A percentile compares a stretch with the other conserved stretches of the same genome.
These are phyloP conservation scores for Lochmaea capreae DNA, from an alignment of 2,888 invertebrate genomes.

Conservation along the genomic window DNA sequence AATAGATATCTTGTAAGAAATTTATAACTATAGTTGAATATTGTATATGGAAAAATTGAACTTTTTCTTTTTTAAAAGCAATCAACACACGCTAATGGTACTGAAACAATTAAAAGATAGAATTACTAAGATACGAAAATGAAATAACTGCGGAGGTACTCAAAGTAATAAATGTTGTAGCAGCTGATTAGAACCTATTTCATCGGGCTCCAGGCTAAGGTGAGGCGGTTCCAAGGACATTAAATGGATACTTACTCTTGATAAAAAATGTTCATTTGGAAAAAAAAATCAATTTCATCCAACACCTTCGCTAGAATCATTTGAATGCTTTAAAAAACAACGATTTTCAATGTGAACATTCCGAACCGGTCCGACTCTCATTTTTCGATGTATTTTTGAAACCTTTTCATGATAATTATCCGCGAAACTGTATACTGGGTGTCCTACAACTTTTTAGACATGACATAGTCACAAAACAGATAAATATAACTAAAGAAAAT, in stretches of 20 bases:
- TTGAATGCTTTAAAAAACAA: not conserved
- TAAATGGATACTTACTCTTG: not conserved
- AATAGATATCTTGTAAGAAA: too few species aligned
- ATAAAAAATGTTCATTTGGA: not conserved
- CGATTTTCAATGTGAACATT: too few species aligned
- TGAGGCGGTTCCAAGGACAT: slow-evolving; percentile 30
- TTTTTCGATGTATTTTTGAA: too few species aligned
- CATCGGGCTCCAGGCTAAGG: slow-evolving; percentile 39
- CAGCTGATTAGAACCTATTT: slow-evolving; percentile 51
- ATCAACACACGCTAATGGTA: slow-evolving; percentile 23
- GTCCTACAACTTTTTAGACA: too few species aligned
- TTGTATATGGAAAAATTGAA: not conserved
- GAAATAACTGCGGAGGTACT: slow-evolving; percentile 46
- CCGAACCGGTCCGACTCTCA: too few species aligned
- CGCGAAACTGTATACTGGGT: too few species aligned
- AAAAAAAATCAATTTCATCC: not conserved
- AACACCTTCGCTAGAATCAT: not conserved
- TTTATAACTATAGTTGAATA: too few species aligned
- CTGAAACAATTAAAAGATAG: slow-evolving; percentile 53
- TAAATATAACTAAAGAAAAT: too few species aligned
- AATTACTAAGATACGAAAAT: slow-evolving; percentile 51
- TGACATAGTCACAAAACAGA: too few species aligned
- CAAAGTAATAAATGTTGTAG: slow-evolving; percentile 48
- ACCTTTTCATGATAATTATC: too few species aligned
- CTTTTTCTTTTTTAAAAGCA: slow-evolving; percentile 4